These are phyloP conservation scores for Troilus luridus DNA, from an alignment of 2,888 invertebrate species.

Conservation along the genomic window DNA sequence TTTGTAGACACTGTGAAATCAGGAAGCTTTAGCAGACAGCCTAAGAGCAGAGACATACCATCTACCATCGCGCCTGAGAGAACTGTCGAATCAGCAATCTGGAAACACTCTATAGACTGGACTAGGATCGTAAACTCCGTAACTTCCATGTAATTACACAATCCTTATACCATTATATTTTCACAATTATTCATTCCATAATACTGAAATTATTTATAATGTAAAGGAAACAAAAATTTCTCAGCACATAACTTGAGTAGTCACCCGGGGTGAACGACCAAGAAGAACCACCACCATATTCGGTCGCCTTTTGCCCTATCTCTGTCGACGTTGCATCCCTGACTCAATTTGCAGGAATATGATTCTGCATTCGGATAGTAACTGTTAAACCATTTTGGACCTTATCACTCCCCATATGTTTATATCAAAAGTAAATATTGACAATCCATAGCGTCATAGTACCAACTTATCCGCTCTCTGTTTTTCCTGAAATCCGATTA, in stretches of 20 bases:
- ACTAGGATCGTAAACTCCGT: background rate
- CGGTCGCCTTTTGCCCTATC: background rate
- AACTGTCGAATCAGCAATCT: background rate
- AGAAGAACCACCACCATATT: background rate
- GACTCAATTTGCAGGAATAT: constrained; percentile 14
- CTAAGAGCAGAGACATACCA: background rate
- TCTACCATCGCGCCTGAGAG: background rate
- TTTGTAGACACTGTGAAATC: background rate
- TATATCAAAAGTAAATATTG: background rate
- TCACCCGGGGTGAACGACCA: background rate
- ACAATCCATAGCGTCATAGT: background rate
- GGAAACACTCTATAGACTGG: background rate
- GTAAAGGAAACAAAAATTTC: background rate
- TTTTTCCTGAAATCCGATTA: background rate
- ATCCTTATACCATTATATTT: background rate
- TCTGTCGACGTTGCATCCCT: constrained; percentile 24
- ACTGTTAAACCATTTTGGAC: background rate
- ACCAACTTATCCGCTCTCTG: background rate
- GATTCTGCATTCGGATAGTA: background rate
- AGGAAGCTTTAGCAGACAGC: background rate
- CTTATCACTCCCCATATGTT: background rate
- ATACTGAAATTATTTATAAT: background rate
- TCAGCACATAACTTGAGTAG: background rate
- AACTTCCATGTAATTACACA: background rate
- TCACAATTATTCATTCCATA: background rate